These are phyloP conservation scores for Bombus pascuorum DNA, from an alignment of 1,140 invertebrate genomes.

Conservation along the genomic window DNA sequence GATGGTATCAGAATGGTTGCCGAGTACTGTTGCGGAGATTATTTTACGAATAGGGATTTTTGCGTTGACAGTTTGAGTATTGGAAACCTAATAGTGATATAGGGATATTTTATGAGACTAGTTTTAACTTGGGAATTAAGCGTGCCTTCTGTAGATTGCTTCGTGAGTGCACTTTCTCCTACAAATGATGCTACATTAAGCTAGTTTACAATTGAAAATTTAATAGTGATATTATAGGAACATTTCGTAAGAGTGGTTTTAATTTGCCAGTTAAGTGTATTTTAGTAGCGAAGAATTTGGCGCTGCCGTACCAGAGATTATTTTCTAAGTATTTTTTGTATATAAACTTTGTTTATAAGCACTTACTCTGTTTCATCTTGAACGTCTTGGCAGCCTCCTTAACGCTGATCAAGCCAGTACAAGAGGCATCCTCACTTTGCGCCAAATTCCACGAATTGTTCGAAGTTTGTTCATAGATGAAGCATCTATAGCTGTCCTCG, in stretches of 20 bases:
- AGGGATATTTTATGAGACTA: not conserved
- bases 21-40: too few species aligned
- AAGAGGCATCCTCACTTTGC: conserved; percentile 92
- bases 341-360: not conserved
- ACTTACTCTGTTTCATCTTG: conserved; percentile 85
- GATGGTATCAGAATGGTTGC: too few species aligned
- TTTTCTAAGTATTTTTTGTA: not conserved
- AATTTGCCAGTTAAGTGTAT: not conserved
- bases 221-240: not conserved
- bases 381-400: conserved; percentile 86
- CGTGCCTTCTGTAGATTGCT: too few species aligned
- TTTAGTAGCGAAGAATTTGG: not conserved
- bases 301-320: not conserved
- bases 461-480: conserved; percentile 84
- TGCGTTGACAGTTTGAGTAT: too few species aligned
- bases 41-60: too few species aligned
- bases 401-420: conserved; percentile 87
- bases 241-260: not conserved
- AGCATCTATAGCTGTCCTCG: conserved; percentile 88
- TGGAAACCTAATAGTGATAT: not conserved
- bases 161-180: too few species aligned
- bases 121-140: not conserved
- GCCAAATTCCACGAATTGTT: conserved; percentile 84
- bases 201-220: not conserved
- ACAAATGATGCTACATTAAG: too few species aligned